phyloP scores from a whole-genome alignment of 2,113 vertebrate species.

The Takifugu bimaculatus region DNA sequence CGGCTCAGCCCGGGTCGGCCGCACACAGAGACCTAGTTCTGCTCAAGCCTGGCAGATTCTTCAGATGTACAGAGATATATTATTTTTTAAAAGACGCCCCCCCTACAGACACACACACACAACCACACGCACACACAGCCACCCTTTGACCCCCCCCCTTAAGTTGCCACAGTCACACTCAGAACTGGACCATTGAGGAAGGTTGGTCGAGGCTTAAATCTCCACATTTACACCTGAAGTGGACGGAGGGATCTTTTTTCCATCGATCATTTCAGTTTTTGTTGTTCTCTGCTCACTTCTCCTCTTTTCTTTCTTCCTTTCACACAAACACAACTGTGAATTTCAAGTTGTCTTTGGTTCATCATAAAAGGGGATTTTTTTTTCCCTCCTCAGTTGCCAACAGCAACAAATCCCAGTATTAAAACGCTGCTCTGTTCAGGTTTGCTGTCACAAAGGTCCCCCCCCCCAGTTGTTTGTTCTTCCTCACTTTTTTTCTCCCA shows the following conservation, averaged over 20 bases:
- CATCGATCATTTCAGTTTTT: slow-evolving; percentile 61
- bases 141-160: not conserved
- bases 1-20: slow-evolving; percentile 75
- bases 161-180: slow-evolving; percentile 11
- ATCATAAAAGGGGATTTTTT: slow-evolving; percentile 49
- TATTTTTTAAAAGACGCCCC: slow-evolving; percentile 56
- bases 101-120: not conserved
- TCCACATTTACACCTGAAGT: slow-evolving; percentile 47
- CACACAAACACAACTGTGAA: slow-evolving; percentile 91
- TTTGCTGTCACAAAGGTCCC: slow-evolving; percentile 59
- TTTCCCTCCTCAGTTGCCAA: slow-evolving; percentile 82
- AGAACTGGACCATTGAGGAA: slow-evolving; percentile 32
- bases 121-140: too few relatives aligned
- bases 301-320: slow-evolving; percentile 71
- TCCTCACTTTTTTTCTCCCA: slow-evolving; percentile 47
- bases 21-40: slow-evolving; percentile 82
- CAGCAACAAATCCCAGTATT: slow-evolving; percentile 97
- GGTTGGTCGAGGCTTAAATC: slow-evolving; percentile 17
- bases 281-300: slow-evolving; percentile 58
- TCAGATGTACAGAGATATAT: slow-evolving; percentile 74
- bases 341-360: slow-evolving; percentile 77
- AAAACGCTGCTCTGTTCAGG: slow-evolving; percentile 82
- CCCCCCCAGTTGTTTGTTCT: slow-evolving; percentile 40
- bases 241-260: slow-evolving; percentile 73
- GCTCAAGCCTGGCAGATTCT: slow-evolving; percentile 86